A percentile compares a stretch with the other conserved stretches of the same genome.
phyloP scores from a whole-genome alignment of 2,113 vertebrate species.

The Sylvia atricapilla region DNA sequence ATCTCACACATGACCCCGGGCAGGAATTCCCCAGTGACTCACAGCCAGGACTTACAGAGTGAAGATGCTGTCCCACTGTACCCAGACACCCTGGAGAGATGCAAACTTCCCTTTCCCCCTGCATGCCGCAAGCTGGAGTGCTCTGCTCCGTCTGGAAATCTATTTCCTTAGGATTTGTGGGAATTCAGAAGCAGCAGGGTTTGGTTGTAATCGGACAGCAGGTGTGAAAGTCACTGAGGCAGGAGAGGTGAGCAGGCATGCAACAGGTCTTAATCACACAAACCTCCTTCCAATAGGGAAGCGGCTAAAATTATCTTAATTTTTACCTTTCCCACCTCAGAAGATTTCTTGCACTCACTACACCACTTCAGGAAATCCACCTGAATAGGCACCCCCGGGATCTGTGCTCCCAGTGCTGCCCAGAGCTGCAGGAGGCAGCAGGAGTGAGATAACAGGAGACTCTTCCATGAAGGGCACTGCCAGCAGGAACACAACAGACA shows the following conservation, averaged over 20 bases:
- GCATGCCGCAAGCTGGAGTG: rapidly evolving
- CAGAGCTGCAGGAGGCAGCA: not conserved
- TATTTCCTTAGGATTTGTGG: not conserved
- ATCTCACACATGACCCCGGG: not conserved
- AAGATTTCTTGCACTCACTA: not conserved
- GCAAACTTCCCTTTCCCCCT: not conserved
- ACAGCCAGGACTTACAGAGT: not conserved
- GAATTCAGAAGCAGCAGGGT: not conserved
- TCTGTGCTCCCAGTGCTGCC: not conserved
- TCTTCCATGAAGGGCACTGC: not conserved
- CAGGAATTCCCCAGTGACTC: constrained; percentile 23
- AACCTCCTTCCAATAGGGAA: not conserved
- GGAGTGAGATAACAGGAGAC: not conserved
- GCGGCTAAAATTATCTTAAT: not conserved
- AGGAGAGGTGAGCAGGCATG: not conserved
- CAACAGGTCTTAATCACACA: not conserved
- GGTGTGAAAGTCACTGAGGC: not conserved
- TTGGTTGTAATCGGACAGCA: not conserved
- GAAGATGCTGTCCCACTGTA: not conserved
- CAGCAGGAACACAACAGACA: not conserved
- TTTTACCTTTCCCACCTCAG: not conserved
- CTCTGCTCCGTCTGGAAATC: not conserved
- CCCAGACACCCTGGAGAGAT: not conserved
- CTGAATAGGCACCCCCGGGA: rapidly evolving
- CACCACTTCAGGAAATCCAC: not conserved